phyloP scores from a whole-genome alignment of 53 echinoderm and acorn worm species.

The Temnopleurus reevesii region DNA sequence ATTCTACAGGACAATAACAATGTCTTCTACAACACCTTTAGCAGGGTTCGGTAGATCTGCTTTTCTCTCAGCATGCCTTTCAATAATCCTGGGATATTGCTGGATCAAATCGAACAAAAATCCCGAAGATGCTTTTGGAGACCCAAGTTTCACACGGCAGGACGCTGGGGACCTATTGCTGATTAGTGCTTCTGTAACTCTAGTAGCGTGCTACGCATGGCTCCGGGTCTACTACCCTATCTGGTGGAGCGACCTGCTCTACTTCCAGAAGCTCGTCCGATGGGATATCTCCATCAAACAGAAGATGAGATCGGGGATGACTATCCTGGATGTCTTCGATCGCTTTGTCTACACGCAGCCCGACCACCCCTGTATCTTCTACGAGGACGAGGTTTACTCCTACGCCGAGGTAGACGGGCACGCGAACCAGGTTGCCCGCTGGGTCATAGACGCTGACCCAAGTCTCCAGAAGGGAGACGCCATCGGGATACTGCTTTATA shows the following conservation, averaged over 20 bases:
- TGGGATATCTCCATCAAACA: slow-evolving; percentile 32
- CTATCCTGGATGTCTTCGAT: slow-evolving; percentile 50
- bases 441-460: slow-evolving; percentile 35
- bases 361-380: slow-evolving; percentile 64
- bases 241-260: slow-evolving; percentile 13
- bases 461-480: slow-evolving; percentile 60
- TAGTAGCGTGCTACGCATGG: slow-evolving; percentile 24
- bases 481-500: slow-evolving; percentile 78
- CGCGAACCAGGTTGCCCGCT: slow-evolving; percentile 66
- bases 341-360: background rate
- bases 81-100: background rate
- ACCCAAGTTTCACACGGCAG: background rate
- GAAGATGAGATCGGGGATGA: slow-evolving; percentile 34
- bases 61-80: background rate
- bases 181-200: background rate
- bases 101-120: background rate
- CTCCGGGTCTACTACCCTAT: slow-evolving; percentile 45
- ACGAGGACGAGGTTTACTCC: slow-evolving; percentile 65
- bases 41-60: slow-evolving; percentile 22
- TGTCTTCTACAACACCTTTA: background rate
- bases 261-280: slow-evolving; percentile 12
- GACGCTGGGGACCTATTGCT: background rate
- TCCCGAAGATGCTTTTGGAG: background rate
- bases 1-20: background rate
- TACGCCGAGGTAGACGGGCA: slow-evolving; percentile 76